Conservation (phyloP, 2,113 vertebrate genomes). For the Phoxinus phoxinus region DNA sequence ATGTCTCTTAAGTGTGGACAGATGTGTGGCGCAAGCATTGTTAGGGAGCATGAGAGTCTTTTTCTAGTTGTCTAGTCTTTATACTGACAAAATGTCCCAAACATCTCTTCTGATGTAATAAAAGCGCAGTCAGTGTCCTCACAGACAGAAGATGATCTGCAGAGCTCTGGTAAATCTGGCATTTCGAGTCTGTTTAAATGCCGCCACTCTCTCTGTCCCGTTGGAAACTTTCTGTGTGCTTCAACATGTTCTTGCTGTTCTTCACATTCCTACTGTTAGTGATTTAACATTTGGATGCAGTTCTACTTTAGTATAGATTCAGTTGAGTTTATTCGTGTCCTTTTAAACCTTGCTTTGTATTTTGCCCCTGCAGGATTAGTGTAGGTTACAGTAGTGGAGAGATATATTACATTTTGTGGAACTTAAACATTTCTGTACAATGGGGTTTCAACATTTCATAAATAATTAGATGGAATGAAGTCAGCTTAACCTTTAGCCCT, state of each 20-base stretch:
- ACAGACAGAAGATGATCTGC: neutral
- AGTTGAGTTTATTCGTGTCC: neutral
- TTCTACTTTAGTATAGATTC: neutral
- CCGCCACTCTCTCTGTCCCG: neutral
- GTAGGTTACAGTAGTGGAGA: neutral
- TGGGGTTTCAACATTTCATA: conserved; percentile 30
- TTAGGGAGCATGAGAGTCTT: conserved; percentile 53
- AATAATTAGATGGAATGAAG: conserved; percentile 13
- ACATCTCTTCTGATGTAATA: conserved; percentile 15
- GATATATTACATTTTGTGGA: neutral
- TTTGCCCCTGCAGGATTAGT: neutral
- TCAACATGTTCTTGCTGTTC: neutral
- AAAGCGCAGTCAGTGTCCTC: conserved; percentile 9
- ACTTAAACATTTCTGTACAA: neutral
- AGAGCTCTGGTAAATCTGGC: neutral
- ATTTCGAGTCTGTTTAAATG: conserved; percentile 17
- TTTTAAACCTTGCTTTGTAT: neutral
- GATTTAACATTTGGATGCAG: neutral
- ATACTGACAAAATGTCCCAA: conserved; percentile 44
- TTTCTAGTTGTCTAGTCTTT: conserved; percentile 46
- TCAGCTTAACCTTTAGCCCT: conserved; percentile 36
- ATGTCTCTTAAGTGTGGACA: conserved; percentile 62
- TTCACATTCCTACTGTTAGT: conserved; percentile 1
- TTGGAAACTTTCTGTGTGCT: neutral
- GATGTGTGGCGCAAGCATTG: conserved; percentile 62